Percentiles rank a stretch among this genome's conserved stretches.
These are phyloP conservation scores for Rhabdomys pumilio DNA, from an alignment of 2,797 vertebrate species.

Conservation along the genomic window DNA sequence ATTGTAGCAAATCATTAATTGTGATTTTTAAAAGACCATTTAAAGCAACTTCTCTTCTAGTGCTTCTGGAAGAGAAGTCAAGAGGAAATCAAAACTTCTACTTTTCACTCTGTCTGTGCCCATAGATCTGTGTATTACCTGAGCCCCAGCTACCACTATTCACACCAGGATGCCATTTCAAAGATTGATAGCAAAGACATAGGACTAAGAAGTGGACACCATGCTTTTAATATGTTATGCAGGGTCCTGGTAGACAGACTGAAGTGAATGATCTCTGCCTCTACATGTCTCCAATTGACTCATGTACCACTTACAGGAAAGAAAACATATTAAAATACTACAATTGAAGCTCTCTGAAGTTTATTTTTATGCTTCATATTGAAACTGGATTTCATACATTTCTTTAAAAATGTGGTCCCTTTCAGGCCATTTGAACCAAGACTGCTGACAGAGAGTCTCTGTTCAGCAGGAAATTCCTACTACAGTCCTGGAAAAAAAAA, in stretches of 20 bases:
- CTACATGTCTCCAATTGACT: slow-evolving; percentile 2
- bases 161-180: neutral
- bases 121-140: neutral
- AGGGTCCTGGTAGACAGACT: neutral
- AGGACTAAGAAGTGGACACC: neutral
- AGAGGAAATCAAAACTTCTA: neutral
- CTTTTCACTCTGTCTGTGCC: neutral
- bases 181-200: neutral
- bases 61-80: neutral
- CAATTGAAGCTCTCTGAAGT: neutral
- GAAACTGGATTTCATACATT: neutral
- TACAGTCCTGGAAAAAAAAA: neutral
- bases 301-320: neutral
- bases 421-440: neutral
- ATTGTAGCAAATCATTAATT: neutral
- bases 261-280: slow-evolving; percentile 21
- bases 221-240: neutral
- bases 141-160: neutral
- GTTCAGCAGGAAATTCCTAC: slow-evolving; percentile 8
- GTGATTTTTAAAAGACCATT: neutral
- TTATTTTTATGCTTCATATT: slow-evolving; percentile 46
- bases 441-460: neutral
- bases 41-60: neutral
- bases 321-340: neutral
- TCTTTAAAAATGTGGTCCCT: slow-evolving; percentile 8